A percentile compares a stretch with the other conserved stretches of the same genome.
Conservation (phyloP, 2,888 invertebrate species). For the Melieria picta region DNA sequence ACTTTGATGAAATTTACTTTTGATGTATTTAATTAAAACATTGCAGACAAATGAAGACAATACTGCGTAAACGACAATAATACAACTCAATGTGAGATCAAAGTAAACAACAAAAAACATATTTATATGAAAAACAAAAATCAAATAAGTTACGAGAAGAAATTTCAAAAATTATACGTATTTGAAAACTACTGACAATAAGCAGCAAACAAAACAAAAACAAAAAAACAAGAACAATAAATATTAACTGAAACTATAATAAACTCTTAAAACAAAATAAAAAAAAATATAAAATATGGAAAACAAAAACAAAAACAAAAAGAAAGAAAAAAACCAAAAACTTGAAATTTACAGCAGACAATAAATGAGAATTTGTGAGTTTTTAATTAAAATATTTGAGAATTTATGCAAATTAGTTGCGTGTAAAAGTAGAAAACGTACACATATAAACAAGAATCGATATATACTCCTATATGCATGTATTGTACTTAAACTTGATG, state of each 20-base stretch:
- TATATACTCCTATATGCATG: conserved; percentile 33
- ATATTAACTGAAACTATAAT: conserved; percentile 7
- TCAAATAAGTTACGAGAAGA: too few relatives aligned
- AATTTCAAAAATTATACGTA: too few relatives aligned
- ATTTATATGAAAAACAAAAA: too few relatives aligned
- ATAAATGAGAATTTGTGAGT: conserved; percentile 18
- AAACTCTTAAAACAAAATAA: conserved; percentile 15
- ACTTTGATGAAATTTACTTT: too few relatives aligned
- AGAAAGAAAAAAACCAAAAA: conserved; percentile 39
- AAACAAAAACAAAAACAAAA: conserved; percentile 26
- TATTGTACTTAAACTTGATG: not conserved
- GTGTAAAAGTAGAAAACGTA: conserved; percentile 17
- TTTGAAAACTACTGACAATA: too few relatives aligned
- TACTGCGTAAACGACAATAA: conserved; percentile 42
- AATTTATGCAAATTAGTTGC: conserved; percentile 20
- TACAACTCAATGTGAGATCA: not conserved
- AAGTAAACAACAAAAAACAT: too few relatives aligned
- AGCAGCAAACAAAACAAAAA: conserved; percentile 21
- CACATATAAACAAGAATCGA: conserved; percentile 32
- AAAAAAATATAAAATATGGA: conserved; percentile 13
- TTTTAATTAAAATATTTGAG: conserved; percentile 21
- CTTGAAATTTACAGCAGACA: conserved; percentile 27
- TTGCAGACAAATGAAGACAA: conserved; percentile 7
- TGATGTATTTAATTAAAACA: too few relatives aligned
- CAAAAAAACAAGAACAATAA: conserved; percentile 31